phyloP scores from a whole-genome alignment of 2,113 vertebrate species.

The Nycticorax nycticorax region DNA sequence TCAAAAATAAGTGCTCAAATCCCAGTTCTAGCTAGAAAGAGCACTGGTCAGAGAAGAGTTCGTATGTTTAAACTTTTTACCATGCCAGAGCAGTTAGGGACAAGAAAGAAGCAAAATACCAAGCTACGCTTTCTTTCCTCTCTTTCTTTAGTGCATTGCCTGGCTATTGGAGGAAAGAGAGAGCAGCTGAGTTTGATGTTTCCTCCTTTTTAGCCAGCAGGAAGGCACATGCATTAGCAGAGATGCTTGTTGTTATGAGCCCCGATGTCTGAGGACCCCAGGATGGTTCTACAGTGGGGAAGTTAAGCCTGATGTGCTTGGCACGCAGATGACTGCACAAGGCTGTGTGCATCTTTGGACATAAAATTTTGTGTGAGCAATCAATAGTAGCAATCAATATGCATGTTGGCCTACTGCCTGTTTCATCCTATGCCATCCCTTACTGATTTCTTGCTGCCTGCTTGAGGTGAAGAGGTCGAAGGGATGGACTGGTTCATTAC shows the following conservation, averaged over 20 bases:
- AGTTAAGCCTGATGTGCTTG: background rate
- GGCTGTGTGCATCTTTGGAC: background rate
- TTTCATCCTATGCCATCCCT: fast-evolving
- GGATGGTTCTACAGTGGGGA: fast-evolving
- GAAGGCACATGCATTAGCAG: background rate
- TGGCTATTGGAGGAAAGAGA: background rate
- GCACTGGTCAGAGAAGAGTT: background rate
- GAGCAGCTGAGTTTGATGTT: background rate
- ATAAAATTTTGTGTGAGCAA: background rate
- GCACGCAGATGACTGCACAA: background rate
- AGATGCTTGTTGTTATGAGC: background rate
- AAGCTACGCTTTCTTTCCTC: background rate
- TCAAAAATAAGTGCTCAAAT: background rate
- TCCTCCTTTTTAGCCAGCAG: background rate
- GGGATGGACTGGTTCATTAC: fast-evolving
- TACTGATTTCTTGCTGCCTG: background rate
- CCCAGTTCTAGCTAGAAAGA: background rate
- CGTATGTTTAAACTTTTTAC: background rate
- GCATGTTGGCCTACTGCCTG: background rate
- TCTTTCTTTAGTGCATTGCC: background rate
- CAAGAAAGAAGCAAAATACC: background rate
- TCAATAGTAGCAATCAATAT: background rate
- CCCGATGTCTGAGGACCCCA: background rate
- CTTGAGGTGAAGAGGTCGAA: background rate
- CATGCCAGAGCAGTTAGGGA: background rate